A percentile compares a stretch with the other conserved stretches of the same genome.
These are phyloP conservation scores for Ceyx cyanopectus DNA, from an alignment of 2,113 vertebrate species.

Conservation along the genomic window DNA sequence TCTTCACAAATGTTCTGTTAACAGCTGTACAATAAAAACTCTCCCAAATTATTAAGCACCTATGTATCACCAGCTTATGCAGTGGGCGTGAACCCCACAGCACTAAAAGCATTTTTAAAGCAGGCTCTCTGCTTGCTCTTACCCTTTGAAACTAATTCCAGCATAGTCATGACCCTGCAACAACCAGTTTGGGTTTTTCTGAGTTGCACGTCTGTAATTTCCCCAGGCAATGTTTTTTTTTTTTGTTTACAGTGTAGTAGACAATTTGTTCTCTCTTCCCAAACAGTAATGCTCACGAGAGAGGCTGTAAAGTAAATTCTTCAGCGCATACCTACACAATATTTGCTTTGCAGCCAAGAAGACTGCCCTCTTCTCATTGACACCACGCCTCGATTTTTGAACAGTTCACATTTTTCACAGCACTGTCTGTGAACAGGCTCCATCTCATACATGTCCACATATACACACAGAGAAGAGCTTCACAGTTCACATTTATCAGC, in stretches of 20 bases:
- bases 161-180: not conserved
- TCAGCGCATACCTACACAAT: not conserved
- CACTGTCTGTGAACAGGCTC: not conserved
- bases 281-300: not conserved
- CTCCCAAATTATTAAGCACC: not conserved
- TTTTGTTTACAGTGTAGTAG: not conserved
- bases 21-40: not conserved
- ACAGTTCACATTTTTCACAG: not conserved
- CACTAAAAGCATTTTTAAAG: not conserved
- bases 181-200: not conserved
- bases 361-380: not conserved
- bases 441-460: not conserved
- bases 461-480: not conserved
- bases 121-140: not conserved
- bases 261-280: not conserved
- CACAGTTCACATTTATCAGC: not conserved
- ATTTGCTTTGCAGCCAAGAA: not conserved
- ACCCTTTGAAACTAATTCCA: not conserved
- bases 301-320: not conserved
- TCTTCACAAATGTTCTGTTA: not conserved
- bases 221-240: not conserved
- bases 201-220: not conserved
- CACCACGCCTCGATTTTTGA: rapidly evolving
- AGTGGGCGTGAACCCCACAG: not conserved
- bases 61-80: not conserved